Evolutionary conservation across 2,113 vertebrate species (phyloP).

Genomic region (Anseranas semipalmata): DNA sequence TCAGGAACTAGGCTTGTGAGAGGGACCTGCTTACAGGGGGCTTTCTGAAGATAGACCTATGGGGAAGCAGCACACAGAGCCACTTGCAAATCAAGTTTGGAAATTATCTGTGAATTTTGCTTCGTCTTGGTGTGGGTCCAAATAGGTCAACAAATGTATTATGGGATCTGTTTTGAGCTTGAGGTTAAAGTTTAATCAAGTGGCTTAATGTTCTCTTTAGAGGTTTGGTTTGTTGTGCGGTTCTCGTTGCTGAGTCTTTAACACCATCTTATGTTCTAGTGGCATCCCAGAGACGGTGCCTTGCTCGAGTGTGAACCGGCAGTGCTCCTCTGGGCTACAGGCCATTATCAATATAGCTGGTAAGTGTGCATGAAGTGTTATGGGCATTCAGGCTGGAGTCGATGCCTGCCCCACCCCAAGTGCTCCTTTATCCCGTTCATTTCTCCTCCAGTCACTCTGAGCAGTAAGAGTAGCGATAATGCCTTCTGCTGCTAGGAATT

Average conservation of each 20-base stretch:
- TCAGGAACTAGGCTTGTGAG: rapidly evolving
- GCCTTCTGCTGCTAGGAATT: not conserved
- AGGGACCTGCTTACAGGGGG: not conserved
- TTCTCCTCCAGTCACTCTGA: not conserved
- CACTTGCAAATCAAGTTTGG: not conserved
- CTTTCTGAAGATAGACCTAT: not conserved
- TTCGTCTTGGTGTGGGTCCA: not conserved
- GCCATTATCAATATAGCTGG: constrained; percentile 91
- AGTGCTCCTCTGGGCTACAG: constrained; percentile 93
- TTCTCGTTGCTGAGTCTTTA: not conserved
- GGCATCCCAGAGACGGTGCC: constrained; percentile 91
- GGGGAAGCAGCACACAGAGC: not conserved
- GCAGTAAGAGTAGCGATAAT: not conserved
- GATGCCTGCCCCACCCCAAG: rapidly evolving
- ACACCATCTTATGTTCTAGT: constrained; percentile 61
- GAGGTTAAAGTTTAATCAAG: not conserved
- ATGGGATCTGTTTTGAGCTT: not conserved
- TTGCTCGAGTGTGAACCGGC: constrained; percentile 85
- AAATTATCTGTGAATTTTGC: not conserved
- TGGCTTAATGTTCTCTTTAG: not conserved
- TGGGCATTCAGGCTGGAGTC: rapidly evolving
- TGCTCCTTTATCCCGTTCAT: not conserved
- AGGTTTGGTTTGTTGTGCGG: not conserved
- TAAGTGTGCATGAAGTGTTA: constrained; percentile 34
- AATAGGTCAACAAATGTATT: not conserved